A percentile compares a stretch with the other conserved stretches of the same genome.
phyloP scores from a whole-genome alignment of 2,113 vertebrate genomes.

The Calidris pugnax region DNA sequence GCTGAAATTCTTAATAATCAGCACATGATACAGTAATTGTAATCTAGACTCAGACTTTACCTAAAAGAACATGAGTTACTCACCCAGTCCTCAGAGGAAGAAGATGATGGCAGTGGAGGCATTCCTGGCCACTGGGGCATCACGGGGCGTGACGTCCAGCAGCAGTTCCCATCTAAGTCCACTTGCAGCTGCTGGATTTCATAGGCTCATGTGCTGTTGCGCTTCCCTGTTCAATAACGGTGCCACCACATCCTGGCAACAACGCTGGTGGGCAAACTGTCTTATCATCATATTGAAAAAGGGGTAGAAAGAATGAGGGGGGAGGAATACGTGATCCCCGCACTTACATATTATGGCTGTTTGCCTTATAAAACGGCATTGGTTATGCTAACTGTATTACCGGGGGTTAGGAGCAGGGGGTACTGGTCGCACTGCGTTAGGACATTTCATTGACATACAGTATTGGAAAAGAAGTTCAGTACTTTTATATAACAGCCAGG shows the following conservation, averaged over 20 bases:
- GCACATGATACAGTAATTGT: neutral
- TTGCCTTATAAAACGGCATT: neutral
- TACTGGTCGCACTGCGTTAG: neutral
- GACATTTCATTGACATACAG: neutral
- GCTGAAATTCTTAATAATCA: neutral
- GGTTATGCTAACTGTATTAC: neutral
- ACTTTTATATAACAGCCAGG: neutral
- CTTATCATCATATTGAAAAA: neutral
- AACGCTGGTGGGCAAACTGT: neutral
- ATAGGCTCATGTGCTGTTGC: neutral
- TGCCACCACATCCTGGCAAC: neutral
- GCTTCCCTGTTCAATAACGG: neutral
- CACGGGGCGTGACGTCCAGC: neutral
- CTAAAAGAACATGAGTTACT: neutral
- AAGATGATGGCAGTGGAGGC: fast-evolving
- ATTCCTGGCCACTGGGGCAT: neutral
- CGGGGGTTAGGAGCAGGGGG: neutral
- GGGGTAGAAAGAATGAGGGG: neutral
- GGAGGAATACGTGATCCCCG: fast-evolving
- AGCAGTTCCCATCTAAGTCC: neutral
- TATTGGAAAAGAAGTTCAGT: neutral
- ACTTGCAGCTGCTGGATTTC: neutral
- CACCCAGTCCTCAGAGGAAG: neutral
- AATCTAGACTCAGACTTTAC: neutral
- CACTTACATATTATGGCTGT: fast-evolving